A percentile compares a stretch with the other conserved stretches of the same genome.
Evolutionary conservation across 1,140 invertebrate species (phyloP).

Genomic region (Platyscapa corneri): DNA sequence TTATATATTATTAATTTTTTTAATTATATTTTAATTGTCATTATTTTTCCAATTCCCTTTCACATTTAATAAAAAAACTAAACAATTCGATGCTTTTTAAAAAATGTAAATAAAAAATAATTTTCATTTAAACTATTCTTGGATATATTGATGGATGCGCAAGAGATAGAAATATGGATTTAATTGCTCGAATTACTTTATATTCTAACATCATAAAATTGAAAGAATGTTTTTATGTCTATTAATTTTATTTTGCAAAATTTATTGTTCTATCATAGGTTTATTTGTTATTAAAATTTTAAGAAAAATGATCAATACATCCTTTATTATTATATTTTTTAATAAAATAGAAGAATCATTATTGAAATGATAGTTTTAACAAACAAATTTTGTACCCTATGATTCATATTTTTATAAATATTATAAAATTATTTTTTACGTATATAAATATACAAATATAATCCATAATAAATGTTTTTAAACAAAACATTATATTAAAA

Average conservation of each 20-base stretch:
- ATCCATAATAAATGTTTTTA: too few species aligned
- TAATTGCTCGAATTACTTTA: not conserved
- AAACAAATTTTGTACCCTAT: too few species aligned
- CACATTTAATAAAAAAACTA: not conserved
- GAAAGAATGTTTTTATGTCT: not conserved
- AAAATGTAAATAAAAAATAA: slow-evolving; percentile 9
- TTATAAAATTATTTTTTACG: too few species aligned
- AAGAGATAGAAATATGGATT: not conserved
- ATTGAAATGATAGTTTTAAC: too few species aligned
- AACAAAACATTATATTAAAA: too few species aligned
- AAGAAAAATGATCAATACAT: not conserved
- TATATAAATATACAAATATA: too few species aligned
- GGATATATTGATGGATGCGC: not conserved
- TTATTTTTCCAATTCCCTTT: not conserved
- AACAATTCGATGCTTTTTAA: not conserved
- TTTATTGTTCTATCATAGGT: not conserved
- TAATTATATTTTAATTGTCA: not conserved
- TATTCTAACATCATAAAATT: not conserved
- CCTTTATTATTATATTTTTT: not conserved
- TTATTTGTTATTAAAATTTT: not conserved
- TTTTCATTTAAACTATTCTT: slow-evolving; percentile 7
- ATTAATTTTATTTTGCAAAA: not conserved
- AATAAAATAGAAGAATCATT: too few species aligned
- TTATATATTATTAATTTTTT: not conserved
- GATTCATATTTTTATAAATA: too few species aligned